These are phyloP conservation scores for Chaetogeoica ovagalla DNA, from an alignment of 2,888 invertebrate genomes.

Conservation along the genomic window DNA sequence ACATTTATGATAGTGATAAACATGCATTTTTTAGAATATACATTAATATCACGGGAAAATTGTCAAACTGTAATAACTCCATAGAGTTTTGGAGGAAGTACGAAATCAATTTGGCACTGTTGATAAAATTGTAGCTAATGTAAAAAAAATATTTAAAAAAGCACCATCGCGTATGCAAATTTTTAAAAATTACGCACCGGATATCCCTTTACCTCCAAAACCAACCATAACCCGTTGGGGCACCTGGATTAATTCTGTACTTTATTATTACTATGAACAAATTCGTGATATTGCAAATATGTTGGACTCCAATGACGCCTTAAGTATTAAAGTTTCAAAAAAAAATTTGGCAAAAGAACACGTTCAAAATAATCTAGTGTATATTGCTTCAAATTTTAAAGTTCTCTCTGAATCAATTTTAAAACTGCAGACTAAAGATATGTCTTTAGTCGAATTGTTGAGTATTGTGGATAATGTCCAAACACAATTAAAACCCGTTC, in stretches of 20 bases:
- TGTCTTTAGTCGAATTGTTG: not conserved
- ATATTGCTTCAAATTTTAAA: constrained; percentile 2
- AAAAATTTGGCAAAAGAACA: not conserved
- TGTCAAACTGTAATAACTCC: too few relatives aligned
- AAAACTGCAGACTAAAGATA: not conserved
- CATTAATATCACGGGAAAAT: too few relatives aligned
- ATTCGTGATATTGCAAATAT: constrained; percentile 33
- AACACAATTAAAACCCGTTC: not conserved
- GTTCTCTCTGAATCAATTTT: not conserved
- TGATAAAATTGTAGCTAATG: constrained; percentile 56
- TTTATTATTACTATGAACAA: constrained; percentile 56
- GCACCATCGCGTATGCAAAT: not conserved
- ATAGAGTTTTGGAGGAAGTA: constrained; percentile 57
- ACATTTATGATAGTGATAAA: too few relatives aligned
- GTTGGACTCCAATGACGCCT: not conserved
- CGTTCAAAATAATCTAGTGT: not conserved
- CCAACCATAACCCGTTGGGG: constrained; percentile 58
- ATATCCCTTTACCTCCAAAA: constrained; percentile 57
- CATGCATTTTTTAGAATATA: too few relatives aligned
- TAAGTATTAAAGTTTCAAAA: constrained; percentile 5
- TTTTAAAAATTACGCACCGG: not conserved
- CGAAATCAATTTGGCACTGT: constrained; percentile 54
- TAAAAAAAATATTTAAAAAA: constrained; percentile 25
- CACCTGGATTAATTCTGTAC: constrained; percentile 41
- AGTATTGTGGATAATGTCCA: not conserved